Evolutionary conservation across 2,797 vertebrate species (phyloP), one percentile per base, ranked within the genome.

Genomic region (Takifugu ocellatus): DNA sequence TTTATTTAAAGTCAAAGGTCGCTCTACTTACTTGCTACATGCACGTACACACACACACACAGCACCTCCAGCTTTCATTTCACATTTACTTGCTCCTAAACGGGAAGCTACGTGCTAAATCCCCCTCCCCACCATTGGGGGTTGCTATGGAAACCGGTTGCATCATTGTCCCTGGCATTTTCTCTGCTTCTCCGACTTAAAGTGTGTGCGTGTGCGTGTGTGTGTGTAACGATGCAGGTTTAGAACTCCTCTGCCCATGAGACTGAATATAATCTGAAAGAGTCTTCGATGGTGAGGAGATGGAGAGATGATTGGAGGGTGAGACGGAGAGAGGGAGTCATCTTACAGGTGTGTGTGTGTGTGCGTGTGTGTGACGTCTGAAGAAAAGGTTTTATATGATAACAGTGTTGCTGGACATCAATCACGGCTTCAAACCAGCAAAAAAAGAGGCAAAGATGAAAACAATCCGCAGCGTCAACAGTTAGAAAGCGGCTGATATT

Each of bases 71-170:
- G 3, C 16, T 21, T 9, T 21, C 44, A 1, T n/a, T 46, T 21
- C 44, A 21, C 16, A 46, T 21, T n/a, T n/a, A 17, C 1, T 21
- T 21, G n/a, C 2, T 5, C 11, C 5, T n/a, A n/a, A 21, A 8
- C 21, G 44, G 44, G 16, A 39, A 39, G 12, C 36, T 14, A 2
- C 3, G 36, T 14, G 36, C 36, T 39, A 39, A 39, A 39, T 39
- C 36, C 36, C 36, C 36, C 36, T 39, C 36, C 36, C 12, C 36
- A 4, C 36, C 36, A 39, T 39, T 12, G 12, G 36, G 17, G 45
- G 70, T 85, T 60, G 26, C 74, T 70, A 70, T 47, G 68, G 78
- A 62, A 72, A 78, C 79, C 1, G n/a, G 39, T 49, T 57, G 53
- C 63, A 56, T 74, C 52, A 24, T 29, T 44, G 50, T 49, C 43